Base-by-base conservation (phyloP, 2,797 vertebrate genomes). In the Mormyrops boulengeri region DNA sequence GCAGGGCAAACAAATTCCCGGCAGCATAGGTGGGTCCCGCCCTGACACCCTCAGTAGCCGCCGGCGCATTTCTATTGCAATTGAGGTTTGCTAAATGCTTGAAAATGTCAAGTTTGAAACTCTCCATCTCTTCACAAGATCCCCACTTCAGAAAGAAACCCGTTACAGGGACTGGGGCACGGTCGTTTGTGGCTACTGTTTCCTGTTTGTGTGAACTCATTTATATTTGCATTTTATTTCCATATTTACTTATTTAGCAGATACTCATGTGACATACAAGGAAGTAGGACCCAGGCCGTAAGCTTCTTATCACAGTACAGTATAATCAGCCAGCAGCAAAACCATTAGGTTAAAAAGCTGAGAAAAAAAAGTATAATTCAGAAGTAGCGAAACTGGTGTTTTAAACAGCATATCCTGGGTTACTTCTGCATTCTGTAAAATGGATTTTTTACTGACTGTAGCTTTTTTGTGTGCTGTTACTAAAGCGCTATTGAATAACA, bases 11-110 rank as follows among this genome's bases (percentile, higher is more conserved):
- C 94, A 94, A 1, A 96, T 97, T 85, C 96, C 93, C 87, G 97
- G 96, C 91, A 93, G 93, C 44, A 96, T 98, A 90, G 97, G 98
- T 99, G 96, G 96, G 95, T 19, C 85, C 4, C 57, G 60, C 53
- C 57, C 55, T 17, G 4, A 38, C 30, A 4, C 11, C 7, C 52
- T 52, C 5, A 11, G 4, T 22, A 60, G 57, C n/a, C 6, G 57
- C 57, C 7, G n/a, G 55, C 9, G 7, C 26, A 0, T 30, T 66
- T 66, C 62, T 30, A 9, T 7, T 50, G 5, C 4, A 55, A 55
- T 17, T 55, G 12, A 55, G 53, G 3, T 55, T 55, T 17, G 69
- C 12, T 77, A 17, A 38, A 41, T 30, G 34, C n/a, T 84, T 22
- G 91, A 91, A 34, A 12, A 11, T 62, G 19, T 11, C 87, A 49